Conservation (phyloP, 2,888 invertebrate genomes). For the Eustalomyia histrio region DNA sequence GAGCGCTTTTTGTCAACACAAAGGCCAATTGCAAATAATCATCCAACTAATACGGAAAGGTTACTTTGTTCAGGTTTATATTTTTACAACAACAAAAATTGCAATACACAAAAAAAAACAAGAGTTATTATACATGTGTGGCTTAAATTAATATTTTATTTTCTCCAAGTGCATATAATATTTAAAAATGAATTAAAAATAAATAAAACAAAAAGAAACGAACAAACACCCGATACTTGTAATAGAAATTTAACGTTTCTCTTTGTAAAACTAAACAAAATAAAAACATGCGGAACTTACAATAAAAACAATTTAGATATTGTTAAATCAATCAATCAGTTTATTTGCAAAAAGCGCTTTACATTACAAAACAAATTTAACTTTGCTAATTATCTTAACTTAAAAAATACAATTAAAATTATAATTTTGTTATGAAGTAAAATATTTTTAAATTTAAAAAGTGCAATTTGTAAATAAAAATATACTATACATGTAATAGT, state of each 20-base stretch:
- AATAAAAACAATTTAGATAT: slow-evolving; percentile 69
- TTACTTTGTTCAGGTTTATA: slow-evolving; percentile 67
- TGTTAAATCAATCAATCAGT: slow-evolving; percentile 69
- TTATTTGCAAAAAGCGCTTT: slow-evolving; percentile 79
- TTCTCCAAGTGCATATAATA: slow-evolving; percentile 26
- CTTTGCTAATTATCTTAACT: slow-evolving; percentile 60
- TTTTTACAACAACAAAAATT: slow-evolving; percentile 47
- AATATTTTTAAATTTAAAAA: slow-evolving; percentile 20
- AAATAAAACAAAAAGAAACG: slow-evolving; percentile 20
- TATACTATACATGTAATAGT: not conserved
- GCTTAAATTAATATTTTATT: slow-evolving; percentile 40
- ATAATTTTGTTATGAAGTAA: slow-evolving; percentile 1
- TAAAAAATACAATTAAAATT: slow-evolving; percentile 44
- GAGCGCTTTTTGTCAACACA: slow-evolving; percentile 80
- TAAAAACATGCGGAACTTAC: slow-evolving; percentile 66
- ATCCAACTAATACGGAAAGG: slow-evolving; percentile 79
- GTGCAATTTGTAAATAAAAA: slow-evolving; percentile 49
- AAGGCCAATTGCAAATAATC: slow-evolving; percentile 80
- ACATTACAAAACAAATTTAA: slow-evolving; percentile 72
- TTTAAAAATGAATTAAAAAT: slow-evolving; percentile 19
- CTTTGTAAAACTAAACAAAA: slow-evolving; percentile 49
- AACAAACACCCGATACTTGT: slow-evolving; percentile 18
- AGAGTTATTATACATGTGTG: slow-evolving; percentile 29
- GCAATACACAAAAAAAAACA: slow-evolving; percentile 28
- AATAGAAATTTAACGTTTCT: not conserved